Conservation (phyloP, 2,113 vertebrate genomes). For the Chaetodon auriga region DNA sequence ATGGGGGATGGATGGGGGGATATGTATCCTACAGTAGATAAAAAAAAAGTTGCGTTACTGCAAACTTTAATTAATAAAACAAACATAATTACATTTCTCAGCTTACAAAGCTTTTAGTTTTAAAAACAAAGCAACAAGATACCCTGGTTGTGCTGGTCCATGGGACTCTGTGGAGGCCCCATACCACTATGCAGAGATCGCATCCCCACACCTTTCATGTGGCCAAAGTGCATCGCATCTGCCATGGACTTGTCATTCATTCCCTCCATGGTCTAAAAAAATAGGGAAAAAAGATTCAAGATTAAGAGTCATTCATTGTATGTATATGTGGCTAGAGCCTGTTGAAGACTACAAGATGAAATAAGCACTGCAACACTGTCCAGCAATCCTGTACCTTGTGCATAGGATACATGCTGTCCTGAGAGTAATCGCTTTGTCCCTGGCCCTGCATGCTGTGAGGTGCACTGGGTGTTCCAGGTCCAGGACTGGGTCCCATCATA, state of each 20-base stretch:
- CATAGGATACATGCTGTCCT: conserved; percentile 92
- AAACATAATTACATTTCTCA: not conserved
- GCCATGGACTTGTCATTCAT: conserved; percentile 94
- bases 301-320: not conserved
- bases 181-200: conserved; percentile 95
- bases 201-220: conserved; percentile 93
- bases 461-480: conserved; percentile 93
- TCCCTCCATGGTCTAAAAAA: conserved; percentile 90
- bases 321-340: too few relatives aligned
- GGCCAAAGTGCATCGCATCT: conserved; percentile 93
- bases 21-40: conserved; percentile 89
- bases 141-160: conserved; percentile 99
- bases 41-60: not conserved
- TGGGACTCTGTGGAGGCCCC: conserved; percentile 97
- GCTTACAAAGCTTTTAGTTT: not conserved
- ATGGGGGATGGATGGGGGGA: conserved; percentile 96
- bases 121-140: not conserved
- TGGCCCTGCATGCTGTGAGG: conserved; percentile 89
- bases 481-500: conserved; percentile 98
- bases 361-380: not conserved
- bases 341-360: not conserved
- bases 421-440: conserved; percentile 91
- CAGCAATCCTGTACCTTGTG: conserved; percentile 89
- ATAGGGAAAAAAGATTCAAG: conserved; percentile 28
- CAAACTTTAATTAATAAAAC: not conserved